These are phyloP conservation scores for Todus mexicanus DNA, from an alignment of 2,797 vertebrate genomes.

Conservation along the genomic window DNA sequence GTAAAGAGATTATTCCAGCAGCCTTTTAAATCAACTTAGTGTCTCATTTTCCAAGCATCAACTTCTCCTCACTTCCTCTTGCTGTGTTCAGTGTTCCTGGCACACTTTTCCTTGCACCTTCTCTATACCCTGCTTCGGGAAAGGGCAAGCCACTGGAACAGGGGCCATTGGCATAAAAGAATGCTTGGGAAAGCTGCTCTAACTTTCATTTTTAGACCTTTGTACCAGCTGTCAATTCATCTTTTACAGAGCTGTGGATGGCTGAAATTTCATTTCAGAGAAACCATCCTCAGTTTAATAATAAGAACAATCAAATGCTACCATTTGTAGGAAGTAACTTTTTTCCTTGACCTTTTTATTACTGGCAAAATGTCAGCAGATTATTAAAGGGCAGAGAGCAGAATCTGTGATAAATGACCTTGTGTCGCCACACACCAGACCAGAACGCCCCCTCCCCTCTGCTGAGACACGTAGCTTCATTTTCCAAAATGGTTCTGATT, in stretches of 20 bases:
- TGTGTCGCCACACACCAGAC: neutral
- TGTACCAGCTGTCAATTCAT: neutral
- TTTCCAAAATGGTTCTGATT: neutral
- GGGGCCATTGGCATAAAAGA: neutral
- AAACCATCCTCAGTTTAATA: neutral
- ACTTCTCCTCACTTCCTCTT: neutral
- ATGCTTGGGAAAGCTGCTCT: neutral
- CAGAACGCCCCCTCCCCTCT: neutral
- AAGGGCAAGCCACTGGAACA: neutral
- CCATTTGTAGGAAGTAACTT: constrained; percentile 31
- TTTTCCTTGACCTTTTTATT: constrained; percentile 41
- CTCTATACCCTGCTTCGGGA: neutral
- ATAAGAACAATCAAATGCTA: constrained; percentile 17
- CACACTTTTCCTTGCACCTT: neutral
- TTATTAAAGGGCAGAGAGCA: constrained; percentile 18
- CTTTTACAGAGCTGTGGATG: neutral
- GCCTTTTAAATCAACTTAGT: neutral
- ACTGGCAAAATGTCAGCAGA: constrained; percentile 16
- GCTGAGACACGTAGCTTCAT: neutral
- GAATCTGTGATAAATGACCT: neutral
- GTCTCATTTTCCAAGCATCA: neutral
- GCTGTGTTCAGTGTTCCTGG: neutral
- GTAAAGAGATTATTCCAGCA: neutral
- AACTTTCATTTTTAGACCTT: neutral
- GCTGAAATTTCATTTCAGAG: neutral